Evolutionary conservation across 1,140 invertebrate species (phyloP).

Genomic region (Brachionus sp.): DNA sequence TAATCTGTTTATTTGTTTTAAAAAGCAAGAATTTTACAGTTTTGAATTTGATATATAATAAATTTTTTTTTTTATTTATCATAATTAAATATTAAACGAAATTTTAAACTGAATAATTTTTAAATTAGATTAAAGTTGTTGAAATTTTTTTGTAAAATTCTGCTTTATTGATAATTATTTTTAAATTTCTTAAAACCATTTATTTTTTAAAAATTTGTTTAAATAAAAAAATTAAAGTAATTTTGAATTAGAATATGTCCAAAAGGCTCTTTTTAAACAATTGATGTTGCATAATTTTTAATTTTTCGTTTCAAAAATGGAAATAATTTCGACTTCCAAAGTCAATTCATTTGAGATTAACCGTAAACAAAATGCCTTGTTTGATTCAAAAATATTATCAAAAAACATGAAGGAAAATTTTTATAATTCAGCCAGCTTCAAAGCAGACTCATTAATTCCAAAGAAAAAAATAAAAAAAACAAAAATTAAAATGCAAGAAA

Average conservation of each 20-base stretch:
- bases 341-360: background rate
- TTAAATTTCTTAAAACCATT: no score
- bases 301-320: background rate
- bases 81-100: no score
- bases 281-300: background rate
- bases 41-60: no score
- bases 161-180: no score
- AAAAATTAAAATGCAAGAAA: slow-evolving; percentile 31
- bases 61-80: no score
- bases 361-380: background rate
- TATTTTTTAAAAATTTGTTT: no score
- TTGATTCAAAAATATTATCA: background rate
- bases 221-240: background rate
- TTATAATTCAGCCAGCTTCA: background rate
- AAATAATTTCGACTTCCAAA: background rate
- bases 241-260: background rate
- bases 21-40: no score
- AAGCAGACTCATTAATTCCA: background rate
- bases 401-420: background rate
- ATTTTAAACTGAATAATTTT: no score
- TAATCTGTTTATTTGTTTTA: no score
- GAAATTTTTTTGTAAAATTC: no score
- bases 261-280: background rate
- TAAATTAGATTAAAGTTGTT: no score
- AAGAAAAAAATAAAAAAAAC: slow-evolving; percentile 20